phyloP scores from a whole-genome alignment of 2,797 vertebrate genomes.

The Adelosebastes latens region DNA sequence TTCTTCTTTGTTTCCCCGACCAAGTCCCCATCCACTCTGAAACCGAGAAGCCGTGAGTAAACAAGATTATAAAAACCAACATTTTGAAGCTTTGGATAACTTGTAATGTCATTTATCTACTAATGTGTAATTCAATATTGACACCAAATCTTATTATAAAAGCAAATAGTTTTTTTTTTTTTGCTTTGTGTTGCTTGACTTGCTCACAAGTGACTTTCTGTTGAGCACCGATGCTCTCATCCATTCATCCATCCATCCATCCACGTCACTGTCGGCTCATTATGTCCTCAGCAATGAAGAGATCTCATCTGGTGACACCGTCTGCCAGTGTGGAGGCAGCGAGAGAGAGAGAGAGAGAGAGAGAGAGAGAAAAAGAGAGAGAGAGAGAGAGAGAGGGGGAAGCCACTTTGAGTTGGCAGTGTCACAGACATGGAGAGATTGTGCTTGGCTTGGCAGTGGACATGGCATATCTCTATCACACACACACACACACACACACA shows the following conservation, averaged over 20 bases:
- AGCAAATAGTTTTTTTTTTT: background rate
- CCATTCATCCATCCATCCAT: conserved; percentile 24
- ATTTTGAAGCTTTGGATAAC: background rate
- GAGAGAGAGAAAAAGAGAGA: background rate
- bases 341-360: background rate
- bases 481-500: conserved; percentile 27
- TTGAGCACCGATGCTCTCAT: background rate
- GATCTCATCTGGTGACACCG: conserved; percentile 25
- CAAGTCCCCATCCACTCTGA: background rate
- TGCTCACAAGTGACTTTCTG: background rate
- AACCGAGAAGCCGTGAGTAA: background rate
- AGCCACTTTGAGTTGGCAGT: conserved; percentile 48
- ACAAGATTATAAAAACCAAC: background rate
- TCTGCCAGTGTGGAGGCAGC: conserved; percentile 6
- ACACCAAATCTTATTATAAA: background rate
- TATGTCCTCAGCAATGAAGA: conserved; percentile 2
- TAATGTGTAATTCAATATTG: conserved; percentile 6
- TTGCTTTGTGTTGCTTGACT: background rate
- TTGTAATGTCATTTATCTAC: background rate
- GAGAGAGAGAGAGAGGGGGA: background rate
- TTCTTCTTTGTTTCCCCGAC: background rate
- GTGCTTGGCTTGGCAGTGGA: conserved; percentile 45
- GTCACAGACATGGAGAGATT: conserved; percentile 41
- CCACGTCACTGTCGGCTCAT: conserved; percentile 9
- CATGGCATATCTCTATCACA: conserved; percentile 44